Evolutionary conservation across 2,888 invertebrate genomes (phyloP).

Genomic region (Cryptus viduatorius): DNA sequence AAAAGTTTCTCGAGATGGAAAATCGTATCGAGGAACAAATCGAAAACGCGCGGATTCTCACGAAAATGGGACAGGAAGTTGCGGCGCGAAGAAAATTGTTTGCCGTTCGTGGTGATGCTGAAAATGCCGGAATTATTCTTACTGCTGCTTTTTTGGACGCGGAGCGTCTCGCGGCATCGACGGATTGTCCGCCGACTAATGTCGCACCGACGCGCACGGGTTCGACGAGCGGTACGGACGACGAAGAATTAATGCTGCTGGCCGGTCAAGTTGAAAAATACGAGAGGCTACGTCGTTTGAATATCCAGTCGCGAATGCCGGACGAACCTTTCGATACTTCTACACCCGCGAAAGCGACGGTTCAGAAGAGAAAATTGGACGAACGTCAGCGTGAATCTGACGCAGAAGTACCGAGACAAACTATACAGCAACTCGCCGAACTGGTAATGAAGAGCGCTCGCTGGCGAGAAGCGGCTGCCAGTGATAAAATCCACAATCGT

Average conservation of each 20-base stretch:
- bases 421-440: slow-evolving; percentile 82
- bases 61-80: slow-evolving; percentile 72
- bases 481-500: slow-evolving; percentile 53
- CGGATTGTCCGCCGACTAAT: slow-evolving; percentile 18
- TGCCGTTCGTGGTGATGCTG: slow-evolving; percentile 22
- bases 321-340: slow-evolving; percentile 79
- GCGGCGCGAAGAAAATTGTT: slow-evolving; percentile 69
- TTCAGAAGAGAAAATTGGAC: slow-evolving; percentile 13
- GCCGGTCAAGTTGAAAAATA: slow-evolving; percentile 80
- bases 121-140: slow-evolving; percentile 77
- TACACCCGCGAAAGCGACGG: slow-evolving; percentile 79
- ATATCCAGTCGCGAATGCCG: slow-evolving; percentile 60
- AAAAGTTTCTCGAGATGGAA: slow-evolving; percentile 78
- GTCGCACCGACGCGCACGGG: slow-evolving; percentile 65
- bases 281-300: slow-evolving; percentile 77
- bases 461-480: slow-evolving; percentile 77
- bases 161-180: slow-evolving; percentile 74
- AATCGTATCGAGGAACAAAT: slow-evolving; percentile 77
- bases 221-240: slow-evolving; percentile 51
- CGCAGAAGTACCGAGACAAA: slow-evolving; percentile 75
- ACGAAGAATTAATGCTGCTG: slow-evolving; percentile 68
- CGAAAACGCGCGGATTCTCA: slow-evolving; percentile 77
- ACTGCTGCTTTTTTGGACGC: slow-evolving; percentile 80
- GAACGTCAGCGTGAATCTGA: slow-evolving; percentile 17
- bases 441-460: slow-evolving; percentile 82